Conservation (phyloP, 2,888 invertebrate genomes). For the Harpalus rufipes region DNA sequence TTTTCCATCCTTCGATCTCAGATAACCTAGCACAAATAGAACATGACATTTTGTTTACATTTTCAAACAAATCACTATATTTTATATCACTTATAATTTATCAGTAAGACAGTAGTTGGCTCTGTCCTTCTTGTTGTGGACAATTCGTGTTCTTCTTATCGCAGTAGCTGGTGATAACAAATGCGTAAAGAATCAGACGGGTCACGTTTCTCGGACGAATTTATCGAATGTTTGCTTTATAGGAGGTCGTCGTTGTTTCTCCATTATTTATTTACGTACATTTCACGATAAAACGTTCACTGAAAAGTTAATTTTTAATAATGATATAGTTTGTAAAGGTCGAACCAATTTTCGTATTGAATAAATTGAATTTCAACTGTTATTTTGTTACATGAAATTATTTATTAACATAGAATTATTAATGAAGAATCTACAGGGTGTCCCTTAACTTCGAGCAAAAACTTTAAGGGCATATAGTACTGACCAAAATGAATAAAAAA, state of each 20-base stretch:
- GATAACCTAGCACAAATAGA: slow-evolving; percentile 32
- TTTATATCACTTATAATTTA: slow-evolving; percentile 17
- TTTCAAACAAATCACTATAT: slow-evolving; percentile 37
- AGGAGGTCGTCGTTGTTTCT: slow-evolving; percentile 42
- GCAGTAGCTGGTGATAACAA: slow-evolving; percentile 22
- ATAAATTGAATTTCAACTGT: not conserved
- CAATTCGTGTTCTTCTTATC: slow-evolving; percentile 35
- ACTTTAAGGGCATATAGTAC: too few species aligned
- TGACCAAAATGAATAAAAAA: too few species aligned
- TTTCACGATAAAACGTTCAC: not conserved
- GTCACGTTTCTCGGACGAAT: slow-evolving; percentile 27
- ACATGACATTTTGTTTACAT: slow-evolving; percentile 29
- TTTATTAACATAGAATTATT: not conserved
- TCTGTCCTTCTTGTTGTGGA: slow-evolving; percentile 34
- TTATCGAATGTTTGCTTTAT: slow-evolving; percentile 15
- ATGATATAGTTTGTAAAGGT: not conserved
- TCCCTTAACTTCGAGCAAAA: too few species aligned
- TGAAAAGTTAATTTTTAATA: not conserved
- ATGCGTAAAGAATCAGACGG: slow-evolving; percentile 15
- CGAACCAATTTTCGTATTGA: not conserved
- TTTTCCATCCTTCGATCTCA: not conserved
- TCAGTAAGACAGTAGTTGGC: not conserved
- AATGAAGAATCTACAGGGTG: not conserved
- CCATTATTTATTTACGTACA: slow-evolving; percentile 27
- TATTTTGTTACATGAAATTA: not conserved